These are phyloP conservation scores for Pasiphila rectangulata DNA, from an alignment of 2,888 invertebrate genomes.

Conservation along the genomic window DNA sequence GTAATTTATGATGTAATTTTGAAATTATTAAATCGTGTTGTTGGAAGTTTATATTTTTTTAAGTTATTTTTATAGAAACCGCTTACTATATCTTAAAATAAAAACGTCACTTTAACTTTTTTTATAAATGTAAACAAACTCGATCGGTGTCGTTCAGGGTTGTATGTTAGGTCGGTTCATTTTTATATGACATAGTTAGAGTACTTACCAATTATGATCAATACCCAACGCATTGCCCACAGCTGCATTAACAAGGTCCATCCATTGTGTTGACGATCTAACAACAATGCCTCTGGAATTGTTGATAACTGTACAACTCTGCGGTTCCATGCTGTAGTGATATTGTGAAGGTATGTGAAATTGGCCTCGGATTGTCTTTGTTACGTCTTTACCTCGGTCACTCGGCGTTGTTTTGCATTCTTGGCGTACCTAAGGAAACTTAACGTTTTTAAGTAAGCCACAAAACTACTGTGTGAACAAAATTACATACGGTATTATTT, in stretches of 20 bases:
- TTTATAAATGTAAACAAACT: background rate
- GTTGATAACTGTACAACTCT: constrained; percentile 69
- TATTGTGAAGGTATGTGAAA: constrained; percentile 83
- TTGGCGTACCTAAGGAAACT: constrained; percentile 57
- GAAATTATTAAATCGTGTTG: too few relatives aligned
- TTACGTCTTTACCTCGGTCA: constrained; percentile 60
- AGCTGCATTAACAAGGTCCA: constrained; percentile 81
- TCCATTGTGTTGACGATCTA: constrained; percentile 83
- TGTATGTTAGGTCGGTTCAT: background rate
- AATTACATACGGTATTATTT: too few relatives aligned
- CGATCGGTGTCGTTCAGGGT: constrained; percentile 7
- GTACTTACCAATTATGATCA: constrained; percentile 80
- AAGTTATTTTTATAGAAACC: too few relatives aligned
- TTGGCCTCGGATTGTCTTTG: constrained; percentile 79
- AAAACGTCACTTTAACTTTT: background rate
- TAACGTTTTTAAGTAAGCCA: too few relatives aligned
- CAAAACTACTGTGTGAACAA: too few relatives aligned
- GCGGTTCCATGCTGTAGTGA: constrained; percentile 90
- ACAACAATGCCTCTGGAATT: constrained; percentile 46
- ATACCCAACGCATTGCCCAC: constrained; percentile 63
- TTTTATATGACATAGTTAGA: background rate
- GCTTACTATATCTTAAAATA: too few relatives aligned
- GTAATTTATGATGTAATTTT: too few relatives aligned
- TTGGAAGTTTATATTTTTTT: too few relatives aligned
- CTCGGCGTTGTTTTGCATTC: constrained; percentile 53